Evolutionary conservation across 2,113 vertebrate species (phyloP).

Genomic region (Neogobius melanostomus): DNA sequence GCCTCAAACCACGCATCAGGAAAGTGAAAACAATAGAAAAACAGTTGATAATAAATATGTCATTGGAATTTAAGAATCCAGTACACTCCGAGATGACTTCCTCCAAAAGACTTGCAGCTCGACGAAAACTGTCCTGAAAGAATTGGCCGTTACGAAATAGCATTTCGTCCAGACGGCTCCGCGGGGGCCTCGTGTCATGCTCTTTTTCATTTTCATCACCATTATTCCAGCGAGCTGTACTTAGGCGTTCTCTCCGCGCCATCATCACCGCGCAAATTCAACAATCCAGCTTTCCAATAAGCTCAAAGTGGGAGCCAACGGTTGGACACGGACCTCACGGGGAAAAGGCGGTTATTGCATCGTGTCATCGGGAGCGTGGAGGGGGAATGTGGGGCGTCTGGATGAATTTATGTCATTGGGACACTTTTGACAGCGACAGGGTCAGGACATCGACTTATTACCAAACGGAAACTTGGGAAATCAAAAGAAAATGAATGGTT

Average conservation of each 20-base stretch:
- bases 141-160: slow-evolving; percentile 10
- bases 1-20: not conserved
- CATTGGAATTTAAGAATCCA: not conserved
- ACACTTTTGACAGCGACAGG: slow-evolving; percentile 12
- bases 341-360: slow-evolving; percentile 30
- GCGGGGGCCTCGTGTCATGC: not conserved
- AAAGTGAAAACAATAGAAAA: slow-evolving; percentile 26
- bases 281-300: slow-evolving; percentile 30
- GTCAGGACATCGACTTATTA: slow-evolving; percentile 19
- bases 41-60: slow-evolving; percentile 31
- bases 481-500: slow-evolving; percentile 2
- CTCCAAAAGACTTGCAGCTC: not conserved
- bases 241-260: slow-evolving; percentile 9
- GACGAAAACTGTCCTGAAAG: not conserved
- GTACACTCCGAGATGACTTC: not conserved
- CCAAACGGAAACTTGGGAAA: slow-evolving; percentile 21
- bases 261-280: slow-evolving; percentile 25
- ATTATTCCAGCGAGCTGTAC: slow-evolving; percentile 16
- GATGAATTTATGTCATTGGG: slow-evolving; percentile 15
- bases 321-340: not conserved
- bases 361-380: slow-evolving; percentile 14
- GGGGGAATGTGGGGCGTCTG: slow-evolving; percentile 2
- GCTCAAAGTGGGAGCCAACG: slow-evolving; percentile 15
- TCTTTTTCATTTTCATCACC: slow-evolving; percentile 22
- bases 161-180: slow-evolving; percentile 9